Conservation (phyloP, 1,140 invertebrate genomes). For the Lepidostoma basale region DNA sequence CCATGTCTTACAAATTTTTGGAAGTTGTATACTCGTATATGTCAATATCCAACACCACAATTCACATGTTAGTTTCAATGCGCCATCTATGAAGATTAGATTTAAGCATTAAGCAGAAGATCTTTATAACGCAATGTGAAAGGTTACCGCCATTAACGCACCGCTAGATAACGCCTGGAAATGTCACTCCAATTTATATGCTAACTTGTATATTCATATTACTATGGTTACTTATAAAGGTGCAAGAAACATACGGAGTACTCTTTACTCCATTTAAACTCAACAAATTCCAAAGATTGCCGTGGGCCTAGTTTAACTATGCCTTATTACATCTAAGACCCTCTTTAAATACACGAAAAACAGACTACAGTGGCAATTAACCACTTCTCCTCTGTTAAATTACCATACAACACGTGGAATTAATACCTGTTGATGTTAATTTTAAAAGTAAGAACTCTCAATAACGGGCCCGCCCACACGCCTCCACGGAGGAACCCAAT, state of each 20-base stretch:
- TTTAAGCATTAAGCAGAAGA: too few relatives aligned
- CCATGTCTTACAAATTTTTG: too few relatives aligned
- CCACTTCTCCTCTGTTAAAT: conserved; percentile 1
- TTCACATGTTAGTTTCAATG: too few relatives aligned
- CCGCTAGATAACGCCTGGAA: too few relatives aligned
- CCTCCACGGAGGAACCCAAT: not conserved
- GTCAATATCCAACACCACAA: too few relatives aligned
- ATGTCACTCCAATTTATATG: too few relatives aligned
- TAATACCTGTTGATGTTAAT: conserved; percentile 20
- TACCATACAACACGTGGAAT: conserved; percentile 16
- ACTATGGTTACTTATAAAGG: too few relatives aligned
- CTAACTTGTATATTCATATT: too few relatives aligned
- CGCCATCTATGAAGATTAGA: too few relatives aligned
- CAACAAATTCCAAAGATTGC: not conserved
- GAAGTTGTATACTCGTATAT: too few relatives aligned
- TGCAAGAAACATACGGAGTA: not conserved
- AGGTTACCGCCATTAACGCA: too few relatives aligned
- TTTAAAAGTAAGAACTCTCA: conserved; percentile 12
- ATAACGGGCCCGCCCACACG: conserved; percentile 16
- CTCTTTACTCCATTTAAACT: not conserved
- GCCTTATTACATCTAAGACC: not conserved
- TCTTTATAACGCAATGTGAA: too few relatives aligned
- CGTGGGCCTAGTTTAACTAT: conserved; percentile 7
- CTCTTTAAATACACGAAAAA: not conserved
- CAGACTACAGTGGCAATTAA: not conserved